Evolutionary conservation across 2,888 invertebrate genomes (phyloP).

Genomic region (Luperina testacea): DNA sequence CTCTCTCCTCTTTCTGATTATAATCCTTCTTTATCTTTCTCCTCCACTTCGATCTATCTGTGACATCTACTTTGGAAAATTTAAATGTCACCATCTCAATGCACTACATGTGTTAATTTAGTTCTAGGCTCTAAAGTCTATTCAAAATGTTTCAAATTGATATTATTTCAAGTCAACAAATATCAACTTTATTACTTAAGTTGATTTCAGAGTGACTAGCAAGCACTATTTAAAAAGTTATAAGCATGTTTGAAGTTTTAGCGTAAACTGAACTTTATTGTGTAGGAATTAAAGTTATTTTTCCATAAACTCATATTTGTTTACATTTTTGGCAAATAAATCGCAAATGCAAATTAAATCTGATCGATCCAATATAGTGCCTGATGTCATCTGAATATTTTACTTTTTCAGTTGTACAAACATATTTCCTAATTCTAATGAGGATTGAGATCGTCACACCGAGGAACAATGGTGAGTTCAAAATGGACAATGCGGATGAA

Average conservation of each 20-base stretch:
- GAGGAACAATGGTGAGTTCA: conserved; percentile 21
- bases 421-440: conserved; percentile 59
- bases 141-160: no score
- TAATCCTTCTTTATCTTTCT: background rate
- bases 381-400: background rate
- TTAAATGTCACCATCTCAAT: background rate
- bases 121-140: no score
- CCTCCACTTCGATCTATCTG: background rate
- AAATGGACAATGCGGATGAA: conserved; percentile 41
- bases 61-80: background rate
- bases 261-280: no score
- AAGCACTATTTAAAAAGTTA: no score
- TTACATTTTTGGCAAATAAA: no score
- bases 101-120: background rate
- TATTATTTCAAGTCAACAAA: no score
- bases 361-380: no score
- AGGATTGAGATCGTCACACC: conserved; percentile 60
- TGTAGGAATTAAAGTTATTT: no score
- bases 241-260: no score
- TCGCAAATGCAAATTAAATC: background rate
- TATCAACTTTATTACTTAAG: no score
- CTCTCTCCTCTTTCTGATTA: background rate
- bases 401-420: conserved; percentile 57
- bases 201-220: no score
- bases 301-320: no score